Percentiles rank a stretch among this genome's conserved stretches.
These are phyloP conservation scores for Heliocidaris tuberculata DNA, from an alignment of 35 echinoderm and acorn worm genomes.

Conservation along the genomic window DNA sequence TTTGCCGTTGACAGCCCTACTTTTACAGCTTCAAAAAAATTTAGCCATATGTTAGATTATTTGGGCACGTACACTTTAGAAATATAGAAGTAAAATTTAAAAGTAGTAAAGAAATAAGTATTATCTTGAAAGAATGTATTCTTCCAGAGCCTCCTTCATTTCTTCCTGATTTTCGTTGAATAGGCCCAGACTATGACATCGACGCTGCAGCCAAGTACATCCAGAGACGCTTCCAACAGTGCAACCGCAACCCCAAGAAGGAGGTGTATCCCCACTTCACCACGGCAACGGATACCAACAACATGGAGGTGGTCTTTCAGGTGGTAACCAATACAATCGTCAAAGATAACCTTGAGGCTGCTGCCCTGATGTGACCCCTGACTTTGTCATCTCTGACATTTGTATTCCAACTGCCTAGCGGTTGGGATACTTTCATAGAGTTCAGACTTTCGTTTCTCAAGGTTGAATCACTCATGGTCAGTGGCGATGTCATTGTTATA, in stretches of 20 bases:
- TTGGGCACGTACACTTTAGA: too few species aligned
- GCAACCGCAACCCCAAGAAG: conserved; percentile 65
- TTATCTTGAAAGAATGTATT: background rate
- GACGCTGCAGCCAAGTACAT: conserved; percentile 84
- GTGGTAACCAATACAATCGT: conserved; percentile 85
- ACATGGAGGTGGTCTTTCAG: conserved; percentile 97
- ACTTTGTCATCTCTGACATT: background rate
- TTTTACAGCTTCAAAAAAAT: too few species aligned
- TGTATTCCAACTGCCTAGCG: background rate
- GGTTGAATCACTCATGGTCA: background rate
- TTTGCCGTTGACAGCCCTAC: too few species aligned
- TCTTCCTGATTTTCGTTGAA: background rate
- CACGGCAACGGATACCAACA: conserved; percentile 95
- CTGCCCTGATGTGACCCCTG: conserved; percentile 47
- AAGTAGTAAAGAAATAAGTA: background rate
- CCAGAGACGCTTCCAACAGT: conserved; percentile 63
- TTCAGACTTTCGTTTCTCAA: background rate
- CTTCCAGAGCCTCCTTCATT: background rate
- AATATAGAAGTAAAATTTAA: too few species aligned
- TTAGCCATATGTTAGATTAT: too few species aligned
- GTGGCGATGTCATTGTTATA: background rate
- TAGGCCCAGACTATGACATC: conserved; percentile 93
- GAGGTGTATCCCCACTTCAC: conserved; percentile 94
- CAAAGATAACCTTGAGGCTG: conserved; percentile 72
- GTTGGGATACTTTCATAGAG: background rate